These are phyloP conservation scores for fruit fly (Drosophila melanogaster) DNA, from an alignment of 1,140 invertebrate genomes.

Conservation along the genomic window Release_6_plus_ISO1_MT NT_033777.3:8282001-8282500, in stretches of 20 bases:
- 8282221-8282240: conserved; percentile 18
- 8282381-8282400: conserved; percentile 73
- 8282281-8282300: conserved; percentile 38
- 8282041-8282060: conserved; percentile 9
- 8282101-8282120: conserved; percentile 34
- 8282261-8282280: conserved; percentile 47
- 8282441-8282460: conserved; percentile 14
- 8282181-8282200: conserved; percentile 83
- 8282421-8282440: conserved; percentile 51
- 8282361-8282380: conserved; percentile 75
- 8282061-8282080: conserved; percentile 36
- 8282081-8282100: conserved; percentile 35
- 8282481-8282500: conserved; percentile 79
- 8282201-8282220: conserved; percentile 42
- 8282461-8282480: conserved; percentile 58
- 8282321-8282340: conserved; percentile 68
- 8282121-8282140: conserved; percentile 73
- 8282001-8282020: conserved; percentile 45
- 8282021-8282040: conserved; percentile 23
- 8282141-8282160: conserved; percentile 76
- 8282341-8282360: conserved; percentile 48
- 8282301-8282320: conserved; percentile 38
- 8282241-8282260: conserved; percentile 58
- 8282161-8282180: conserved; percentile 70
- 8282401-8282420: conserved; percentile 40